These are phyloP conservation scores for Agrochola lota DNA, from an alignment of 2,888 invertebrate genomes.

Conservation along the genomic window DNA sequence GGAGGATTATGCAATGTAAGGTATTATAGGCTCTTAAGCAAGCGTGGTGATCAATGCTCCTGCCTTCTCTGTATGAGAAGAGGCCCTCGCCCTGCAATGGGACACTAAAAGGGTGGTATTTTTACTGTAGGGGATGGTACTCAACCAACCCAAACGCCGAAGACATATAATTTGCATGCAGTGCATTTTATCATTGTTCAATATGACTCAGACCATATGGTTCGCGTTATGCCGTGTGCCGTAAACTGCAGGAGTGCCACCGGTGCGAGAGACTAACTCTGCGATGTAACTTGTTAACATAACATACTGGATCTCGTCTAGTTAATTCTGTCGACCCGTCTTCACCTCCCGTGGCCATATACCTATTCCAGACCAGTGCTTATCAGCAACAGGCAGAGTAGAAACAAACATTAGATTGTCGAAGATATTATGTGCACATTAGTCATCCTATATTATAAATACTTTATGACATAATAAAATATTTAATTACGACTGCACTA, in stretches of 20 bases:
- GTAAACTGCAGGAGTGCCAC: neutral
- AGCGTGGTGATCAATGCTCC: neutral
- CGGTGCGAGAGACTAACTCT: neutral
- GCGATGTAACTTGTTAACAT: neutral
- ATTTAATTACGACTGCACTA: neutral
- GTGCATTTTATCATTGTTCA: constrained; percentile 24
- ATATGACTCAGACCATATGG: constrained; percentile 22
- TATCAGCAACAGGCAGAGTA: neutral
- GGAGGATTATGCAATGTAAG: too few relatives aligned
- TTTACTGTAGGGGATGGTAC: neutral
- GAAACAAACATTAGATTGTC: neutral
- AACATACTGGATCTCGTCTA: neutral
- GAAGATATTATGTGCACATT: neutral
- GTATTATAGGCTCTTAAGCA: too few relatives aligned
- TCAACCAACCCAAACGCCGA: neutral
- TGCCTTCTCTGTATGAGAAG: neutral
- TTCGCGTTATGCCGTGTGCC: neutral
- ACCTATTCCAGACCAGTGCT: neutral
- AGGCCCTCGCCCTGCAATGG: neutral
- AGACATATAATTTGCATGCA: constrained; percentile 11
- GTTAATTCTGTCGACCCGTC: neutral
- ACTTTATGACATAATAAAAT: neutral
- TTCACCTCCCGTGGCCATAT: too few relatives aligned
- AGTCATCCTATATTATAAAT: constrained; percentile 5
- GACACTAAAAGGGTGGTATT: neutral